Conservation (phyloP, 1,140 invertebrate genomes). For the Drosophila orena region DNA sequence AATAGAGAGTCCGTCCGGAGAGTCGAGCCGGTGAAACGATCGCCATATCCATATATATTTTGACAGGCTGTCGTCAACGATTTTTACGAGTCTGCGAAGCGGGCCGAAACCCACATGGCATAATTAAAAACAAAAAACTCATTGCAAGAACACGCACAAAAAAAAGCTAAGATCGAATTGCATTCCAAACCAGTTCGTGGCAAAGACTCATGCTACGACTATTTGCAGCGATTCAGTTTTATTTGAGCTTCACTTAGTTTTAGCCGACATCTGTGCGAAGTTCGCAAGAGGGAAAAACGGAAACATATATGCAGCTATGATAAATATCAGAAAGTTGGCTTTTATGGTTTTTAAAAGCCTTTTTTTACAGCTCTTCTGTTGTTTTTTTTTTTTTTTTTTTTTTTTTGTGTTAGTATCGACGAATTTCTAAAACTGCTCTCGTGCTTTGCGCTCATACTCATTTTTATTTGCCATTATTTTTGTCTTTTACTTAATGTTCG, state of each 20-base stretch:
- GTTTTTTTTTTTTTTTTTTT: too few relatives aligned
- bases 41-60: slow-evolving; percentile 50
- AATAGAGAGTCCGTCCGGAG: slow-evolving; percentile 22
- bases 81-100: slow-evolving; percentile 63
- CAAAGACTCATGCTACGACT: neutral
- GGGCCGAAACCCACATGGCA: slow-evolving; percentile 44
- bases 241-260: neutral
- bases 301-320: neutral
- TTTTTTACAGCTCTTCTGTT: too few relatives aligned
- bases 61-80: slow-evolving; percentile 75
- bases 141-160: slow-evolving; percentile 29
- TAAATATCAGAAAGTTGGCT: too few relatives aligned
- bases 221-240: neutral
- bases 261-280: neutral
- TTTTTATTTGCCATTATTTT: slow-evolving; percentile 14
- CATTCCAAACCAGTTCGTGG: slow-evolving; percentile 11
- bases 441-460: neutral
- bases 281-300: neutral
- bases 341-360: too few relatives aligned
- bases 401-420: neutral
- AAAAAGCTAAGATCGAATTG: slow-evolving; percentile 23
- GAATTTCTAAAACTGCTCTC: neutral
- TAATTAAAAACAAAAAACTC: slow-evolving; percentile 40
- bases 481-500: neutral
- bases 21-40: slow-evolving; percentile 28